A percentile compares a stretch with the other conserved stretches of the same genome.
Evolutionary conservation across 2,113 vertebrate genomes (phyloP).

Genomic region (Anoura caudifer): DNA sequence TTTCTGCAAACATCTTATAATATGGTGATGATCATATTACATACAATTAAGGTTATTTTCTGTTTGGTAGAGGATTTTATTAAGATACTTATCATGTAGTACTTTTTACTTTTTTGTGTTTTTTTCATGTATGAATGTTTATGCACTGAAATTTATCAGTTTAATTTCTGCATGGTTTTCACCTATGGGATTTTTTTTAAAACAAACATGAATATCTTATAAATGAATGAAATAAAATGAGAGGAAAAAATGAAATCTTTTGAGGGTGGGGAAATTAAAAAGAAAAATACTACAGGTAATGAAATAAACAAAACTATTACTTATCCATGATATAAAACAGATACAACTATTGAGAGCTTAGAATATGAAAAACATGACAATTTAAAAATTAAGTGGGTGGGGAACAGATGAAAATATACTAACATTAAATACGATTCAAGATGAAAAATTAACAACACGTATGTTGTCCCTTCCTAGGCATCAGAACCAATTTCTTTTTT

Average conservation of each 20-base stretch:
- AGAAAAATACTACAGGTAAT: not conserved
- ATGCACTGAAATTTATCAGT: not conserved
- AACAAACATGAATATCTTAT: not conserved
- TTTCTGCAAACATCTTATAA: not conserved
- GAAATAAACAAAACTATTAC: not conserved
- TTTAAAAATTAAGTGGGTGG: not conserved
- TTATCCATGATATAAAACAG: not conserved
- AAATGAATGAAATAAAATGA: not conserved
- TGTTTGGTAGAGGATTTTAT: not conserved
- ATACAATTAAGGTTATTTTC: not conserved
- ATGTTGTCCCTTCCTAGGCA: not conserved
- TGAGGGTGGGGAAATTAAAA: not conserved
- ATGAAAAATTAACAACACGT: not conserved
- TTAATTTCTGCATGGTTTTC: not conserved
- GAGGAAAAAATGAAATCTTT: not conserved
- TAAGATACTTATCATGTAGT: not conserved
- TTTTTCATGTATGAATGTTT: not conserved
- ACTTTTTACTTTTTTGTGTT: not conserved
- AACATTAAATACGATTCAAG: not conserved
- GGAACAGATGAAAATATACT: not conserved
- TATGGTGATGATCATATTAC: not conserved
- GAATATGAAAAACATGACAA: not conserved
- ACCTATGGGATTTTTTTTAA: not conserved
- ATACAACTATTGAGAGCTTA: not conserved
- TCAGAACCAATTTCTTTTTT: not conserved